phyloP scores from a whole-genome alignment of 2,113 vertebrate species.

The Chunga burmeisteri region DNA sequence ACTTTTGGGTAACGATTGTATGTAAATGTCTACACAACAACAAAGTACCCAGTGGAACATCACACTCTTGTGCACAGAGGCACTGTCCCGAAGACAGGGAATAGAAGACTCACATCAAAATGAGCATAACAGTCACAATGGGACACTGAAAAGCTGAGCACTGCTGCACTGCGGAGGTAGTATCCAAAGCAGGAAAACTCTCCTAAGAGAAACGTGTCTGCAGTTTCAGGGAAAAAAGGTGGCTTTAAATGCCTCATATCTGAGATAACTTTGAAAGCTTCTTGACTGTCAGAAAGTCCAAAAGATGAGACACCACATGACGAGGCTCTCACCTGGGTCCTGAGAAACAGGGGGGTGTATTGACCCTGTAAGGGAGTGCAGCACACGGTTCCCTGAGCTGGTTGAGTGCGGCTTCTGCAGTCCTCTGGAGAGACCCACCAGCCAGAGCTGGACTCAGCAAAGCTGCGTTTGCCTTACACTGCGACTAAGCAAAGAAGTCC shows the following conservation, averaged over 20 bases:
- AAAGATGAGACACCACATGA: not conserved
- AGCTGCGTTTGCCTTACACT: not conserved
- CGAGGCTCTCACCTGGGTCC: not conserved
- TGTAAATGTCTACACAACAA: not conserved
- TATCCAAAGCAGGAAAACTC: not conserved
- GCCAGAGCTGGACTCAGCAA: not conserved
- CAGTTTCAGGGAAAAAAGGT: not conserved
- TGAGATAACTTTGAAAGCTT: not conserved
- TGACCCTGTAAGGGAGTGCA: not conserved
- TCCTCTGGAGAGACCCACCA: not conserved
- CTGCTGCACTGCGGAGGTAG: not conserved
- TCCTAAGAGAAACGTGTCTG: not conserved
- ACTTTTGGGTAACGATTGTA: not conserved
- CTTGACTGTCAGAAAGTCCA: not conserved
- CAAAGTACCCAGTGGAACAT: not conserved
- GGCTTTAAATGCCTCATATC: not conserved
- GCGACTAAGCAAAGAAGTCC: fast-evolving
- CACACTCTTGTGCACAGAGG: not conserved
- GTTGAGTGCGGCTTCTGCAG: not conserved
- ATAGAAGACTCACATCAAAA: not conserved
- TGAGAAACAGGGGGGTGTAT: not conserved
- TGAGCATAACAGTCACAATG: not conserved
- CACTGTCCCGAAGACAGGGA: not conserved
- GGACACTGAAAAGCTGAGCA: not conserved
- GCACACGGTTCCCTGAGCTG: not conserved